These are phyloP conservation scores for Catocala fraxini DNA, from an alignment of 2,888 invertebrate genomes.

Conservation along the genomic window DNA sequence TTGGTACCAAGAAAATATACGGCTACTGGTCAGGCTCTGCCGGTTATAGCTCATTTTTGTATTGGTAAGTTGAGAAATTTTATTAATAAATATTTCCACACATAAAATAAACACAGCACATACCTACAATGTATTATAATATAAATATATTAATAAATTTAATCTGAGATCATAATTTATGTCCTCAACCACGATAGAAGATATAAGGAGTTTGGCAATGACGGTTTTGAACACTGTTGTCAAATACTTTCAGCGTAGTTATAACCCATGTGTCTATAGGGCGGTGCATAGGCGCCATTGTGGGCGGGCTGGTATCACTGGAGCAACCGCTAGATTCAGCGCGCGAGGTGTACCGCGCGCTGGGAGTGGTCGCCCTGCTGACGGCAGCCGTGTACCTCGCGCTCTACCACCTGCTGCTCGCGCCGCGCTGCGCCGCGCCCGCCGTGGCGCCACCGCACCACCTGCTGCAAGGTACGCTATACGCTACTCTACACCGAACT, in stretches of 20 bases:
- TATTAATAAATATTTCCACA: no score
- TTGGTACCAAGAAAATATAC: constrained; percentile 92
- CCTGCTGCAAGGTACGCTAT: constrained; percentile 88
- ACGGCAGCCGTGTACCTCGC: constrained; percentile 91
- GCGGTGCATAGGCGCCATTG: constrained; percentile 91
- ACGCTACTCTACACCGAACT: no score
- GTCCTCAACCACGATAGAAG: no score
- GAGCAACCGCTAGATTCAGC: constrained; percentile 73
- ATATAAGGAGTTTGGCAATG: no score
- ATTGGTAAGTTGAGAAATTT: constrained; percentile 63
- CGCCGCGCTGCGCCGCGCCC: constrained; percentile 91
- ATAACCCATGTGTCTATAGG: constrained; percentile 75
- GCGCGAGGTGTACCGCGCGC: constrained; percentile 88
- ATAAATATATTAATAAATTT: no score
- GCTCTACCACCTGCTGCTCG: constrained; percentile 91
- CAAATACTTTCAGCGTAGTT: no score
- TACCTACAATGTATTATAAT: no score
- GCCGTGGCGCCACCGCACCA: constrained; percentile 89
- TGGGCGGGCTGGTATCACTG: constrained; percentile 87
- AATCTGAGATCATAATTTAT: no score
- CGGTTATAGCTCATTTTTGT: constrained; percentile 93
- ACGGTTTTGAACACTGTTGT: no score
- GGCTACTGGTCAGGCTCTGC: constrained; percentile 92
- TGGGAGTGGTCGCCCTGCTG: constrained; percentile 90
- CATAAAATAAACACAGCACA: no score